phyloP scores from a whole-genome alignment of 2,888 invertebrate species.

The Disparrhopalites patrizii region DNA sequence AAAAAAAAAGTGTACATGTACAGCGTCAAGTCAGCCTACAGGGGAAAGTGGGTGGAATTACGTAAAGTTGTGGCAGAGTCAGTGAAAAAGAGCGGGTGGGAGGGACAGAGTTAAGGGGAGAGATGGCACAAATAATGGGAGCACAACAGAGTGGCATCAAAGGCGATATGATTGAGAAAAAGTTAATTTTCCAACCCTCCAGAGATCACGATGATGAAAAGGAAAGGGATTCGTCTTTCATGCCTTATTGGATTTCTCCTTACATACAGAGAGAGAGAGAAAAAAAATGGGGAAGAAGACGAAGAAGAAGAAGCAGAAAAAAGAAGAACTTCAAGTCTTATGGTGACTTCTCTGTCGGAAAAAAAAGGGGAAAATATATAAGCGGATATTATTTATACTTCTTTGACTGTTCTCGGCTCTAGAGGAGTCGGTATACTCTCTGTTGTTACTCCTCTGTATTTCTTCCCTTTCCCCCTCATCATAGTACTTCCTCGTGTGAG shows the following conservation, averaged over 20 bases:
- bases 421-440: neutral
- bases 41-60: neutral
- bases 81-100: neutral
- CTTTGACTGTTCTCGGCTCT: neutral
- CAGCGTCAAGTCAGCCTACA: no score
- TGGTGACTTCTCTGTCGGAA: no score
- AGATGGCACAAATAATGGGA: slow-evolving; percentile 28
- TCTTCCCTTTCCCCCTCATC: no score
- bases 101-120: neutral
- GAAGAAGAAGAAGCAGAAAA: no score
- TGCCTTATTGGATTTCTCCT: slow-evolving; percentile 42
- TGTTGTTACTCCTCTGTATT: no score
- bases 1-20: no score
- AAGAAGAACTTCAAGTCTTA: no score
- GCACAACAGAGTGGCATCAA: slow-evolving; percentile 26
- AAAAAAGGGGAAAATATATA: slow-evolving; percentile 4
- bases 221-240: slow-evolving; percentile 40
- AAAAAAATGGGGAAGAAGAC: no score
- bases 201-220: slow-evolving; percentile 42
- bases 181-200: slow-evolving; percentile 47
- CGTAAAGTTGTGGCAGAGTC: neutral
- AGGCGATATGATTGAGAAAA: slow-evolving; percentile 46
- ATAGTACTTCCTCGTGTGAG: no score
- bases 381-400: slow-evolving; percentile 3
- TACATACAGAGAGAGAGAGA: slow-evolving; percentile 14